These are phyloP conservation scores for Oceanodroma leucorhoa DNA, from an alignment of 2,797 vertebrate species.

Conservation along the genomic window DNA sequence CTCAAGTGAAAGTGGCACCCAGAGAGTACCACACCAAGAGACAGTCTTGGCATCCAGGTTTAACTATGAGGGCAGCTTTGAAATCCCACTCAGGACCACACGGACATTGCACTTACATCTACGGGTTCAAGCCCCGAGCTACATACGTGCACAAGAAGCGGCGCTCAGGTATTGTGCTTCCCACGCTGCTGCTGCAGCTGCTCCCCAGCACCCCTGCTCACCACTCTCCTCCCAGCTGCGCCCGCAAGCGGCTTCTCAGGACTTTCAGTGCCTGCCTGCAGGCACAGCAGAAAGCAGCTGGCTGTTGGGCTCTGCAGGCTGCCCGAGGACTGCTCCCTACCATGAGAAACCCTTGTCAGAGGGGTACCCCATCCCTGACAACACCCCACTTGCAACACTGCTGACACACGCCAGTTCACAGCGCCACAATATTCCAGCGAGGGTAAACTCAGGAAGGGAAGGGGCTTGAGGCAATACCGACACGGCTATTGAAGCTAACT, in stretches of 20 bases:
- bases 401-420: fast-evolving
- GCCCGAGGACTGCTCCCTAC: background rate
- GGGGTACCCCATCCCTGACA: background rate
- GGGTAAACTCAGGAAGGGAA: background rate
- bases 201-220: background rate
- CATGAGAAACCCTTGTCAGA: background rate
- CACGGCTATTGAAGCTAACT: fast-evolving
- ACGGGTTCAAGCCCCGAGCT: background rate
- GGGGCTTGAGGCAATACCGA: background rate
- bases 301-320: background rate
- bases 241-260: background rate
- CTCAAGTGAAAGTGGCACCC: background rate
- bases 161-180: background rate
- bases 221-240: background rate
- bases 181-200: fast-evolving
- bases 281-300: background rate
- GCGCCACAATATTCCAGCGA: background rate
- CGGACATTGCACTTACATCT: background rate
- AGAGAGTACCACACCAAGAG: background rate
- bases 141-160: fast-evolving
- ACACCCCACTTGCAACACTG: fast-evolving
- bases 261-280: background rate
- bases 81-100: background rate
- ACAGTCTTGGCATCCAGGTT: background rate
- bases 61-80: background rate